Evolutionary conservation across 1,140 invertebrate species (phyloP), one percentile per base, ranked within the genome.

Genomic region (Zophobas morio): DNA sequence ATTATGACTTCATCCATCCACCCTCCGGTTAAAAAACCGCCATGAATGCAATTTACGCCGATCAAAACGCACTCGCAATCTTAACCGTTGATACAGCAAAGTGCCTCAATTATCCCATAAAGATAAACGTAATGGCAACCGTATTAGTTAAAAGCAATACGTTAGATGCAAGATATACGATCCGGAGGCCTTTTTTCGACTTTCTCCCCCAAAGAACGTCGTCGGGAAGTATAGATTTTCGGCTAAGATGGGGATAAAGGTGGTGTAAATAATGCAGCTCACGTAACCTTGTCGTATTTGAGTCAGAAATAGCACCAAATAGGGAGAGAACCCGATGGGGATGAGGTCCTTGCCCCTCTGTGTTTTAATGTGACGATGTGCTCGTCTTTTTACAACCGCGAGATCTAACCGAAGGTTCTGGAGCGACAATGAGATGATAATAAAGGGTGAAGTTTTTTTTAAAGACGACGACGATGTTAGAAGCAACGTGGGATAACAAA

Each of bases 211-310:
- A 54, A 54, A 72, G 51, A 37, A 40, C 47, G 51, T 34, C 36
- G 46, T 20, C 34, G 46, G 36, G 20, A 20, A 72, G 47, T 53
- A 72, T 72, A 72, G 53, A 56, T 72, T 72, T 72, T 56, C 75
- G 78, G 75, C 78, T 74, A 76, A 77, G 66, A 70, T 42, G 75
- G 73, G 72, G 75, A 79, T 79, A 79, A 77, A 79, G 76, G 72
- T 77, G 78, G 66, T 75, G 78, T 79, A 77, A 79, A 79, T 79
- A 79, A 79, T 79, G 75, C 78, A 79, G 71, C 71, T 74, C 78
- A 79, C 78, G 78, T 79, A 79, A 60, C 33, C 72, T 71, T 79
- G 78, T 77, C 78, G 75, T 71, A 77, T 79, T 75, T 75, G 78
- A 75, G 71, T 77, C 78, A 74, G 78, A 75, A 79, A 79, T 79